A percentile compares a stretch with the other conserved stretches of the same genome.
Conservation (phyloP, 2,888 invertebrate genomes). For the Heliconius ethilla region DNA sequence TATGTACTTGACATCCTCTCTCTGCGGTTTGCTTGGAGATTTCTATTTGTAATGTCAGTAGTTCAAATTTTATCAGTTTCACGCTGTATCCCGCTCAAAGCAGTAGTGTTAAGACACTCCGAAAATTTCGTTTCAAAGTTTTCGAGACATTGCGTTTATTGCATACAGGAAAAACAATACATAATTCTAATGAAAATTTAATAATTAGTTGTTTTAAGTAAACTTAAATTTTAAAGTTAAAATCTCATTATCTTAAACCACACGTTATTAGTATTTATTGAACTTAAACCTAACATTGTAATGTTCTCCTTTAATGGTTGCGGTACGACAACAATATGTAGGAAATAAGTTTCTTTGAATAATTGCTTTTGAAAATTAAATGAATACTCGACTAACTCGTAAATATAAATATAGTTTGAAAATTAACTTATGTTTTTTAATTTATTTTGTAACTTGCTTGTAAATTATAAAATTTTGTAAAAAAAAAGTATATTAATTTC, state of each 20-base stretch:
- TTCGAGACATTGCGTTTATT: too few species aligned
- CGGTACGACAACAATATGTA: slow-evolving; percentile 55
- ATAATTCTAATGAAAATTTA: too few species aligned
- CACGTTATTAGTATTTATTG: slow-evolving; percentile 24
- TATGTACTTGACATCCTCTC: slow-evolving; percentile 42
- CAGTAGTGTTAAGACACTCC: too few species aligned
- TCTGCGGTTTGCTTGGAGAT: slow-evolving; percentile 36
- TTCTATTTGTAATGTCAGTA: slow-evolving; percentile 18
- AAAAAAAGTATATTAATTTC: neutral
- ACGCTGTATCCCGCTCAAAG: neutral
- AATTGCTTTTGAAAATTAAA: slow-evolving; percentile 59
- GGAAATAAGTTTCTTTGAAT: slow-evolving; percentile 55
- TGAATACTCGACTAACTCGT: slow-evolving; percentile 17
- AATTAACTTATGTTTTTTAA: neutral
- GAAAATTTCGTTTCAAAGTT: too few species aligned
- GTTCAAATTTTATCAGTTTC: neutral
- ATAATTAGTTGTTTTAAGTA: neutral
- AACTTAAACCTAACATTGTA: slow-evolving; percentile 40
- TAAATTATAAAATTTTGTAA: neutral
- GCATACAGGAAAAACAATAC: too few species aligned
- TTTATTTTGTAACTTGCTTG: neutral
- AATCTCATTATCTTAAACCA: neutral
- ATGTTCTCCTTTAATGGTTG: slow-evolving; percentile 48
- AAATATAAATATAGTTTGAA: neutral
- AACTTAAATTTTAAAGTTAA: neutral